These are phyloP conservation scores for Sussaba pulchella DNA, from an alignment of 2,888 invertebrate species.

Conservation along the genomic window DNA sequence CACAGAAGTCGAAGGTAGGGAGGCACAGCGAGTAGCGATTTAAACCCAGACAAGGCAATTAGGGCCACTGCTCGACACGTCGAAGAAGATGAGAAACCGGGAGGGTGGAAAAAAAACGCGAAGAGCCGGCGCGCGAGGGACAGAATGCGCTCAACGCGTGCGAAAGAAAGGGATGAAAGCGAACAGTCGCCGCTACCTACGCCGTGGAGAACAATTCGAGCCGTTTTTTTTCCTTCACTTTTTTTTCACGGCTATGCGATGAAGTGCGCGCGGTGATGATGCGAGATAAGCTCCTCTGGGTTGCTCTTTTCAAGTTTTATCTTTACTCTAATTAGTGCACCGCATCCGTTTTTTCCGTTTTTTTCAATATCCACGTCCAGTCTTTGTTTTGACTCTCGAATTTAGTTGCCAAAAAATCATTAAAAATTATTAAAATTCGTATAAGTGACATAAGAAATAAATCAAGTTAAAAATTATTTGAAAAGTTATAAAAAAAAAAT, in stretches of 20 bases:
- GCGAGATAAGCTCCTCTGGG: conserved; percentile 44
- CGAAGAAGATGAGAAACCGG: conserved; percentile 33
- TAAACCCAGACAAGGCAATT: conserved; percentile 67
- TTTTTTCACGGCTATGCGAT: conserved; percentile 21
- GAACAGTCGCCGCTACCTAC: conserved; percentile 12
- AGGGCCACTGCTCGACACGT: conserved; percentile 64
- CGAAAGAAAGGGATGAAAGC: conserved; percentile 39
- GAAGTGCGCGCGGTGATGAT: conserved; percentile 28
- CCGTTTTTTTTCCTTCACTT: neutral
- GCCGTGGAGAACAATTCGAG: conserved; percentile 41
- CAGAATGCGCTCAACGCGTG: neutral
- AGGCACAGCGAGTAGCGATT: conserved; percentile 15
- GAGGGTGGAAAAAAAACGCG: conserved; percentile 27
- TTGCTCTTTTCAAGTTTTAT: conserved; percentile 35
- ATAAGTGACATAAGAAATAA: too few species aligned
- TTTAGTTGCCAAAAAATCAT: neutral
- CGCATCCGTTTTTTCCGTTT: neutral
- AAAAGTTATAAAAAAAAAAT: too few species aligned
- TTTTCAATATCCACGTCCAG: conserved; percentile 2
- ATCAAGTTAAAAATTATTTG: too few species aligned
- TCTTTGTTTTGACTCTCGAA: neutral
- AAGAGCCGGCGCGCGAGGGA: conserved; percentile 37
- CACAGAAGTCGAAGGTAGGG: neutral
- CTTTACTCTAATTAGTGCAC: conserved; percentile 31
- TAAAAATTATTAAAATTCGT: neutral